Evolutionary conservation across 2,797 vertebrate genomes (phyloP), one percentile per base, ranked within the genome.

Genomic region (Balearica regulorum): DNA sequence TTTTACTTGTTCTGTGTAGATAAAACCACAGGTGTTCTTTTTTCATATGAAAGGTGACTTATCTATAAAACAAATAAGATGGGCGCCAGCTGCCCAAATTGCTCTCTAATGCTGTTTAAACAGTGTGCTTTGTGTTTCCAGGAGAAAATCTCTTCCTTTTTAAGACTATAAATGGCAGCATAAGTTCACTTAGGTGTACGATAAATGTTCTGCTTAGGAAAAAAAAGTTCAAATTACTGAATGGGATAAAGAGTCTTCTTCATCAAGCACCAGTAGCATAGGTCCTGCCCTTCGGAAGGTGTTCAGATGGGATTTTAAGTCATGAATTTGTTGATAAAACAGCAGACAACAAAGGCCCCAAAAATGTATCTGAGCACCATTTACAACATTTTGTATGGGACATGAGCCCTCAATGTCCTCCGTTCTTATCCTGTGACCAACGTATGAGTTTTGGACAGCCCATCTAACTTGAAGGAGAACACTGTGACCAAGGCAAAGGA

Each of bases 41-140:
- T 86, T 83, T 93, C 39, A 31, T 90, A 79, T 72, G 76, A 87
- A 92, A 73, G 89, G 83, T 96, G 93, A 84, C 72, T 93, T 93
- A 83, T 81, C 89, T 94, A 66, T 90, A 95, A 96, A 96, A 87
- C 91, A 95, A 97, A 95, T 93, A 91, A 83, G 35, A 72, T 94
- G 91, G 69, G 80, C 13, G 17, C 87, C 96, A 96, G 95, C 93
- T 97, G 96, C 83, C 95, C 80, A 93, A 66, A 93, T 95, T 94
- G 72, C 62, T 92, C 72, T 88, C 54, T 91, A 79, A 91, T 94
- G 87, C 89, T 94, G 31, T 91, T 96, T 90, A 91, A 96, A 96
- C 85, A 94, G 76, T 76, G 49, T 87, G 26, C 35, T 95, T 94
- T 89, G 57, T 88, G 31, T 83, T 94, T 94, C 77, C 80, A 91